Evolutionary conservation across 1,140 invertebrate species (phyloP), one percentile per base, ranked within the genome.

Genomic region (Drosophila tsacasi): DNA sequence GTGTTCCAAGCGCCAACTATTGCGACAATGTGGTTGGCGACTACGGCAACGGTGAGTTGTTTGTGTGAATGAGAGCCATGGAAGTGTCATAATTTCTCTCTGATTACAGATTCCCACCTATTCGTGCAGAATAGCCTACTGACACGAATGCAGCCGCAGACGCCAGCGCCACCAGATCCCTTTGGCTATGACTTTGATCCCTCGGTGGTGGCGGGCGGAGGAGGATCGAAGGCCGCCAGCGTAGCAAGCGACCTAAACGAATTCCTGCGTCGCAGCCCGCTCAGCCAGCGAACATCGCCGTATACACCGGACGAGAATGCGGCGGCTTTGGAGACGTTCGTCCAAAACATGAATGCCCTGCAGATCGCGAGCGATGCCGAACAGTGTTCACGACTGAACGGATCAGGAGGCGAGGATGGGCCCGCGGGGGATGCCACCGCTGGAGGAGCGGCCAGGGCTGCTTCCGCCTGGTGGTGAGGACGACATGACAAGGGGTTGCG

Each of bases 301-400:
- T 92, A 92, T 49, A 81, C 71, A 32, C 72, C 76, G 25, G 92
- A 92, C 37, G 91, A 92, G 52, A 87, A 77, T 59, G 84, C 79
- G 17, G 77, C 89, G 3, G 81, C 89, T 8, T 63, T 92, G 62
- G 91, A 92, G 58, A 81, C 83, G 32, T 92, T 92, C 75, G 91
- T 92, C 40, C 91, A 92, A 59, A 92, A 92, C 40, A 89, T 92
- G 79, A 92, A 58, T 54, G 81, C 92, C 5, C 68, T 92, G 35
- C 85, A 91, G 44, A 92, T 92, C 60, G 81, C 67, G n/a, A 67
- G 55, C 19, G 86, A 86, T 54, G 86, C 82, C 9, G 91, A 92
- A 72, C 91, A 90, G 67, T 90, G 91, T 49, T 75, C 89, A 13
- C 79, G 78, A 32, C 47, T 92, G 8, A 92, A 92, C 58, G 91